Conservation (phyloP, 2,888 invertebrate species). For the Sinopyrophorus schimmeli region DNA sequence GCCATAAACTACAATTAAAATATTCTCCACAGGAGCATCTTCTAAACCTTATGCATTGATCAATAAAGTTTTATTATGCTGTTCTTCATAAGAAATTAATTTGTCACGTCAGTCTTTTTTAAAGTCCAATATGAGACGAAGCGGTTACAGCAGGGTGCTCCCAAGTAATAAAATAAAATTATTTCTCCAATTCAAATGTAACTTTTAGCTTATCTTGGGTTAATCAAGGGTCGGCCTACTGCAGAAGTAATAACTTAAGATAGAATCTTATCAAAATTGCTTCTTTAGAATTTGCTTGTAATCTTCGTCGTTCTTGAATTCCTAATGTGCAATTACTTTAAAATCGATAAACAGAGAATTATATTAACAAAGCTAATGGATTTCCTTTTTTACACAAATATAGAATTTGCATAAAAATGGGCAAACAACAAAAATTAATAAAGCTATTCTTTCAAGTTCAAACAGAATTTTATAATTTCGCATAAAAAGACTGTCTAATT, state of each 20-base stretch:
- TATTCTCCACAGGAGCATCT: neutral
- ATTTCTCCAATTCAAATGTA: constrained; percentile 31
- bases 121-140: constrained; percentile 17
- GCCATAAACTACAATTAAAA: constrained; percentile 12
- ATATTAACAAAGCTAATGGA: no score
- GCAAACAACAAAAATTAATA: no score
- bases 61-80: constrained; percentile 21
- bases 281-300: constrained; percentile 26
- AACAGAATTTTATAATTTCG: no score
- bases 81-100: constrained; percentile 23
- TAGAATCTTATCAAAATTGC: constrained; percentile 30
- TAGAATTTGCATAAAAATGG: no score
- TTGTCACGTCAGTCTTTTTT: constrained; percentile 27
- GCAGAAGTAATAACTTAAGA: constrained; percentile 27
- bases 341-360: no score
- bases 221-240: constrained; percentile 30
- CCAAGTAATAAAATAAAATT: constrained; percentile 29
- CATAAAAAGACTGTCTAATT: no score
- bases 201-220: constrained; percentile 30
- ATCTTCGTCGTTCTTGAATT: constrained; percentile 17
- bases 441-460: no score
- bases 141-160: constrained; percentile 23
- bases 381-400: no score
- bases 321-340: constrained; percentile 3
- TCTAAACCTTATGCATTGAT: constrained; percentile 5